Conservation (phyloP, 1,140 invertebrate genomes). For the Drosophila equinoxialis region DNA sequence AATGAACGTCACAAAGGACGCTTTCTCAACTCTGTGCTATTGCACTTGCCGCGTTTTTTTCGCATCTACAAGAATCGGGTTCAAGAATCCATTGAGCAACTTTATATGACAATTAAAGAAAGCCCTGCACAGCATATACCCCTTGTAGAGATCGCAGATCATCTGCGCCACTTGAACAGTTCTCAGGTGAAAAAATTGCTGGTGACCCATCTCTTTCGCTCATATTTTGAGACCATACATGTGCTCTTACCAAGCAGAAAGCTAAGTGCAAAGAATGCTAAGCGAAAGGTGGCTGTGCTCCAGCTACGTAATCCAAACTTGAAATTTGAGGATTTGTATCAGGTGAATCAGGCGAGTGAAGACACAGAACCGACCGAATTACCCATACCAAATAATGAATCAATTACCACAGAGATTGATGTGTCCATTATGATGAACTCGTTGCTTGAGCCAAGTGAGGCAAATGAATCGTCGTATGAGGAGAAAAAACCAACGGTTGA, state of each 20-base stretch:
- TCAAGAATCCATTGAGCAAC: slow-evolving; percentile 52
- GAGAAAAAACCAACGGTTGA: not conserved
- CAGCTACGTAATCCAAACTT: slow-evolving; percentile 57
- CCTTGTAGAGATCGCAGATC: slow-evolving; percentile 26
- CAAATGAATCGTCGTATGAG: not conserved
- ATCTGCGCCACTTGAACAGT: slow-evolving; percentile 31
- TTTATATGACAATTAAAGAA: slow-evolving; percentile 52
- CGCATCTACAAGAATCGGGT: slow-evolving; percentile 56
- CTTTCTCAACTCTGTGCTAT: slow-evolving; percentile 37
- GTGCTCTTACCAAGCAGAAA: not conserved
- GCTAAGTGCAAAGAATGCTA: slow-evolving; percentile 9
- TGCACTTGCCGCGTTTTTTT: slow-evolving; percentile 57
- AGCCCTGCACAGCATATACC: slow-evolving; percentile 35
- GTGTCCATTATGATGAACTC: not conserved
- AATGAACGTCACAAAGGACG: slow-evolving; percentile 51
- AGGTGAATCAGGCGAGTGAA: slow-evolving; percentile 52
- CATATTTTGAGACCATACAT: slow-evolving; percentile 60
- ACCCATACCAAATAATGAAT: not conserved
- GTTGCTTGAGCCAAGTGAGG: not conserved
- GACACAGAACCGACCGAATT: not conserved
- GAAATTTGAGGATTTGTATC: slow-evolving; percentile 59
- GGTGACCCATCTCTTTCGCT: slow-evolving; percentile 57
- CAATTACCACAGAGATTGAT: not conserved
- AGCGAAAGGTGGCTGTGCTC: slow-evolving; percentile 45
- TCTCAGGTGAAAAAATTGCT: slow-evolving; percentile 52